Base-by-base conservation (phyloP, 37 sponge, comb jelly and placozoan species). In the Agelas oroides region DNA sequence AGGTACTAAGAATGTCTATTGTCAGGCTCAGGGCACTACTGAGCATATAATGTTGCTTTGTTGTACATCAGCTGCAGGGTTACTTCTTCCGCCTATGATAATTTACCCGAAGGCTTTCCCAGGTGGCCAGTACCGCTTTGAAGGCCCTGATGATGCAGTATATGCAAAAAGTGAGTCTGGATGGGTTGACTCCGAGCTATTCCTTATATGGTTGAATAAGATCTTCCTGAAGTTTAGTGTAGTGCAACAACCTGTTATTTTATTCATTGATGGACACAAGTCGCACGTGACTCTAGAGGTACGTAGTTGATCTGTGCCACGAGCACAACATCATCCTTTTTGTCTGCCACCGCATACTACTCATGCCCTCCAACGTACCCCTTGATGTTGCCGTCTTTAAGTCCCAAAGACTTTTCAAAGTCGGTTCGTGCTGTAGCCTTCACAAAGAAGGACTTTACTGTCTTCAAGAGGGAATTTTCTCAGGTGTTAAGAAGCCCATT, bases 121-220 rank as follows among this genome's bases (percentile, higher is more conserved):
- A 54, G 75, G 75, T 14, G 75, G 75, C 11, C 58, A 52, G 25
- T 53, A 74, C 75, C 46, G 75, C 17, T 53, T 74, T 74, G 75
- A 32, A 24, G 75, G 75, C 12, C 75, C 54, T 40, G 75, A 74
- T 74, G 57, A 74, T 54, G 25, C 14, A 30, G 71, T 74, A 14
- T n/a, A n/a, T n/a, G n/a, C n/a, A n/a, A n/a, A n/a, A n/a, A n/a
- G n/a, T n/a, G n/a, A n/a, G n/a, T n/a, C 27, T 54, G 57, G 75
- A 27, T 74, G 75, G 75, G 31, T 74, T 53, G 57, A 74, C 12
- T 28, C 30, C 5, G 75, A 74, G 28, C 75, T 74, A 27, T 53
- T 53, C 27, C 13, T 54, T 15, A 5, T 35, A 18, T 74, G 57
- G 54, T 28, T 74, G 75, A 70, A 70, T 36, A 70, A 32, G 14